Percentiles rank a stretch among this genome's conserved stretches.
phyloP scores from a whole-genome alignment of 2,797 vertebrate genomes.

The Chrosomus eos region DNA sequence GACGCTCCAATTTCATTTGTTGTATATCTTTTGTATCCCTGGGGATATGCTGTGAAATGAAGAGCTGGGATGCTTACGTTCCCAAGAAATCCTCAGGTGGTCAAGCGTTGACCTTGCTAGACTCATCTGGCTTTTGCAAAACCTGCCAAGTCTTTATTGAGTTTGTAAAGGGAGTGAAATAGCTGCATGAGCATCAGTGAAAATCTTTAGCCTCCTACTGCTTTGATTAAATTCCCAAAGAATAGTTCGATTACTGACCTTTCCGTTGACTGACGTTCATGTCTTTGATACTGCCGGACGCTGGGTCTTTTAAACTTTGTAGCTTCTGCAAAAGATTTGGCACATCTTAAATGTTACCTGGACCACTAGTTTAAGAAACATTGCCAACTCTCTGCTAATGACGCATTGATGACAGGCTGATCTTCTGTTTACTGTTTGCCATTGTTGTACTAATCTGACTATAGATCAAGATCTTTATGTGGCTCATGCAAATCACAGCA shows the following conservation, averaged over 20 bases:
- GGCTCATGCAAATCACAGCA: neutral
- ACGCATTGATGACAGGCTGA: neutral
- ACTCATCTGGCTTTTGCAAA: neutral
- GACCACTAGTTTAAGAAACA: neutral
- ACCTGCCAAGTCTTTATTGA: neutral
- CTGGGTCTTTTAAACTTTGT: neutral
- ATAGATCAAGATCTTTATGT: neutral
- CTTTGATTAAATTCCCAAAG: slow-evolving; percentile 26
- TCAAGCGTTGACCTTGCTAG: neutral
- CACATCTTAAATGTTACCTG: slow-evolving; percentile 3
- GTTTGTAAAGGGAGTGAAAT: neutral
- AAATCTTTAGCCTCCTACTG: slow-evolving; percentile 4
- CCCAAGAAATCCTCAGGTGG: slow-evolving; percentile 24
- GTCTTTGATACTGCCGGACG: neutral
- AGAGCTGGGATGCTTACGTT: neutral
- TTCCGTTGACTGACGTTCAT: slow-evolving; percentile 2
- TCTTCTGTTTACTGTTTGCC: neutral
- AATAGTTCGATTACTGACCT: neutral
- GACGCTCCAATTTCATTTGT: neutral
- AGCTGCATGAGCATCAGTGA: neutral
- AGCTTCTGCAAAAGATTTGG: slow-evolving; percentile 1
- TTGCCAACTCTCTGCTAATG: neutral
- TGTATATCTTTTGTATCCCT: slow-evolving; percentile 10
- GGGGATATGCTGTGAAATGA: slow-evolving; percentile 9
- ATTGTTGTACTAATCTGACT: slow-evolving; percentile 1